phyloP scores from a whole-genome alignment of 2,797 vertebrate species.

The Platalea minor region DNA sequence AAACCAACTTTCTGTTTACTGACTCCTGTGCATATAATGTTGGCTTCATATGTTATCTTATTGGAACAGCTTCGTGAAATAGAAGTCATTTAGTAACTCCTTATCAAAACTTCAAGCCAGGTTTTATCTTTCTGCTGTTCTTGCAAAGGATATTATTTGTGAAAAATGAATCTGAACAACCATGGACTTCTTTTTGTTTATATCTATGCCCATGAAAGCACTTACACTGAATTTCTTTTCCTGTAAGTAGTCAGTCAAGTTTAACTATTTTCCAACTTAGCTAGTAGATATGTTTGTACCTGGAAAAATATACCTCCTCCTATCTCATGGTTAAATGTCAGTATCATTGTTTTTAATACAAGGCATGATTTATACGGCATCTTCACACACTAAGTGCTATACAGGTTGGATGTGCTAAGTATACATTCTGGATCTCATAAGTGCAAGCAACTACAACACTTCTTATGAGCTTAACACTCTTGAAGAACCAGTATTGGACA shows the following conservation, averaged over 20 bases:
- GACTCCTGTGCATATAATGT: neutral
- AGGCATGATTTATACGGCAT: neutral
- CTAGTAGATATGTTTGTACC: neutral
- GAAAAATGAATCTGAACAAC: neutral
- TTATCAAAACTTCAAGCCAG: slow-evolving; percentile 6
- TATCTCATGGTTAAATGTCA: neutral
- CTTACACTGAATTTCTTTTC: neutral
- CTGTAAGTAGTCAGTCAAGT: neutral
- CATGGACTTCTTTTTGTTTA: neutral
- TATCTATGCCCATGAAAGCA: neutral
- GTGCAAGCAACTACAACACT: neutral
- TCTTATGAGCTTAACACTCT: neutral
- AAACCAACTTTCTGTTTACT: neutral
- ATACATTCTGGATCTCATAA: neutral
- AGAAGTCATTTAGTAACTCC: neutral
- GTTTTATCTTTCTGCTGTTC: slow-evolving; percentile 18
- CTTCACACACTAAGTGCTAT: neutral
- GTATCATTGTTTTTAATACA: neutral
- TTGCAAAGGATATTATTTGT: slow-evolving; percentile 18
- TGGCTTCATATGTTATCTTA: slow-evolving; percentile 4
- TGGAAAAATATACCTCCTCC: neutral
- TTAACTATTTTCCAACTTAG: neutral
- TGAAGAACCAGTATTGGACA: neutral
- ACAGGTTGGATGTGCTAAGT: neutral
- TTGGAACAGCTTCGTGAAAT: neutral